Conservation (phyloP, 1,140 invertebrate genomes). For the Anastatus disparis region DNA sequence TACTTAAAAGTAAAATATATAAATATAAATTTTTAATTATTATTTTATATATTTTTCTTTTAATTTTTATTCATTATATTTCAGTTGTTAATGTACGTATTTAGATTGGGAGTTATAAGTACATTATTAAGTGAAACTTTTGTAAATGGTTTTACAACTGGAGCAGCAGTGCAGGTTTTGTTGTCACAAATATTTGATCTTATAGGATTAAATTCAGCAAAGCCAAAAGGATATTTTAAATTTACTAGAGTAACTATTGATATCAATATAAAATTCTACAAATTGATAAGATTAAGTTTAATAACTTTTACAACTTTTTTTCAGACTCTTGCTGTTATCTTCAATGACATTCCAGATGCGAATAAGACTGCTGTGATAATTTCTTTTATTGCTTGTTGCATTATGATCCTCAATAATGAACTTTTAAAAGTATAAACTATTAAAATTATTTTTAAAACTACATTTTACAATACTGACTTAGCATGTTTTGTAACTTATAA, state of each 20-base stretch:
- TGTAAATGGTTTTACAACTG: constrained; percentile 89
- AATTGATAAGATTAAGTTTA: constrained; percentile 10
- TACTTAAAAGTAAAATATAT: no score
- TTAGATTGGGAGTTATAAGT: constrained; percentile 85
- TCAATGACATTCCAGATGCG: constrained; percentile 70
- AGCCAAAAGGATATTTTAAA: constrained; percentile 79
- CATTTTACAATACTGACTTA: not conserved
- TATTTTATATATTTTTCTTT: no score
- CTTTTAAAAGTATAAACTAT: constrained; percentile 73
- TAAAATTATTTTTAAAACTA: not conserved
- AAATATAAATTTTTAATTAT: no score
- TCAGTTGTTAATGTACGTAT: constrained; percentile 83
- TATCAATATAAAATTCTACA: not conserved
- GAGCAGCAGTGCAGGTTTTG: constrained; percentile 89
- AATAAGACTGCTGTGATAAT: constrained; percentile 78
- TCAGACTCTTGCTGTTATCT: constrained; percentile 76
- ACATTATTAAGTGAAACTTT: constrained; percentile 90
- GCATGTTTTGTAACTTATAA: not conserved
- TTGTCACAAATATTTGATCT: constrained; percentile 91
- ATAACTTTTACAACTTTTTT: constrained; percentile 54
- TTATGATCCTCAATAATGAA: constrained; percentile 84
- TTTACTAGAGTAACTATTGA: constrained; percentile 72
- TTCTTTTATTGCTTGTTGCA: constrained; percentile 75
- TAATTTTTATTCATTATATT: constrained; percentile 42
- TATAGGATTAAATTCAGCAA: constrained; percentile 78